These are phyloP conservation scores for Lucilia sericata DNA, from an alignment of 1,140 invertebrate genomes.

Conservation along the genomic window DNA sequence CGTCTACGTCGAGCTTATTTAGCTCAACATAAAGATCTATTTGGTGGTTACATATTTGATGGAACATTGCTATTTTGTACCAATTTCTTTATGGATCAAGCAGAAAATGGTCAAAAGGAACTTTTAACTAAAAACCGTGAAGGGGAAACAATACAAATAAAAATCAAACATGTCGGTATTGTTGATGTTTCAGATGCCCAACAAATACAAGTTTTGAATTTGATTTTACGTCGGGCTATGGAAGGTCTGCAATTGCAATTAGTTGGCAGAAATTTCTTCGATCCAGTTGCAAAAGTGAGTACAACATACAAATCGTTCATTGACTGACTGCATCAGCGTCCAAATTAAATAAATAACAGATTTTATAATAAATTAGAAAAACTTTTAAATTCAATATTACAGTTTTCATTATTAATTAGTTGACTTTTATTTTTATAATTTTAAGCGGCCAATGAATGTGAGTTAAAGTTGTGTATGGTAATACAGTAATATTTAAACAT, in stretches of 20 bases:
- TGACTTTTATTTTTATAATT: too few relatives aligned
- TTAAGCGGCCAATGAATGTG: too few relatives aligned
- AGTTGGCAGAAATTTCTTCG: slow-evolving; percentile 84
- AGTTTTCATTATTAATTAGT: too few relatives aligned
- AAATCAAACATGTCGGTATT: slow-evolving; percentile 55
- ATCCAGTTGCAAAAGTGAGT: slow-evolving; percentile 74
- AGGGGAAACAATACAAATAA: slow-evolving; percentile 60
- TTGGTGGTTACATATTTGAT: slow-evolving; percentile 70
- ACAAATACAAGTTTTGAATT: slow-evolving; percentile 68
- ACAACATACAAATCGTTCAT: too few relatives aligned
- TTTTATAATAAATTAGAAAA: too few relatives aligned
- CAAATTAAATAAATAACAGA: too few relatives aligned
- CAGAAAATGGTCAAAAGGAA: slow-evolving; percentile 52
- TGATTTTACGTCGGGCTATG: slow-evolving; percentile 79
- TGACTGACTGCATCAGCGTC: too few relatives aligned
- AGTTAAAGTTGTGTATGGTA: too few relatives aligned
- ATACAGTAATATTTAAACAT: too few relatives aligned
- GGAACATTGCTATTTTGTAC: slow-evolving; percentile 67
- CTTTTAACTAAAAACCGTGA: slow-evolving; percentile 57
- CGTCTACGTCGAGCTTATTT: slow-evolving; percentile 54
- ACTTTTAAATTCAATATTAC: too few relatives aligned
- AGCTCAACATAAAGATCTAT: slow-evolving; percentile 50
- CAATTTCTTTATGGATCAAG: slow-evolving; percentile 59
- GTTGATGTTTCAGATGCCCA: slow-evolving; percentile 56
- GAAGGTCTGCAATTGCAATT: slow-evolving; percentile 74